These are phyloP conservation scores for Chelidonichthys spinosus DNA, from an alignment of 2,797 vertebrate genomes.

Conservation along the genomic window DNA sequence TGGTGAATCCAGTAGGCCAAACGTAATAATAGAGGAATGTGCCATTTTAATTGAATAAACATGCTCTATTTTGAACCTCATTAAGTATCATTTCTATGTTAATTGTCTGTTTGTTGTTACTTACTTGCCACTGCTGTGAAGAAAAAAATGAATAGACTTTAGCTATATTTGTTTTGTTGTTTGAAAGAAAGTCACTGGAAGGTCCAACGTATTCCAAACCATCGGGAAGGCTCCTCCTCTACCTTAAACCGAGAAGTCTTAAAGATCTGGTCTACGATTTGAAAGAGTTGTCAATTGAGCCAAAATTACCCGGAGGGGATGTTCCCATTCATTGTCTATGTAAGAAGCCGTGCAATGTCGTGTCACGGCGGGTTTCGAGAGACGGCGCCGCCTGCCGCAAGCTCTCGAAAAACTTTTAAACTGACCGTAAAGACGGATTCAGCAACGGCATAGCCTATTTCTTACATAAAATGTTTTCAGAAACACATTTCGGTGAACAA, in stretches of 20 bases:
- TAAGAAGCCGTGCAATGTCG: too few relatives aligned
- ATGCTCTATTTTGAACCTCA: background rate
- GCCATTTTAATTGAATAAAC: background rate
- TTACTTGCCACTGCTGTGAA: background rate
- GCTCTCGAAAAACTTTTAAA: too few relatives aligned
- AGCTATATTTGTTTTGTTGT: conserved; percentile 1
- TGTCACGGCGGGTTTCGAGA: too few relatives aligned
- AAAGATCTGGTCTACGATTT: too few relatives aligned
- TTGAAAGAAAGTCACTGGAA: conserved; percentile 15
- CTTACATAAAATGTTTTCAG: too few relatives aligned
- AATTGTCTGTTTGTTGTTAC: background rate
- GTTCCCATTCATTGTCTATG: too few relatives aligned
- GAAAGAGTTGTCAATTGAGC: too few relatives aligned
- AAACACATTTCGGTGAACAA: too few relatives aligned
- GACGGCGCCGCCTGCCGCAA: too few relatives aligned
- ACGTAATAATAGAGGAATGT: background rate
- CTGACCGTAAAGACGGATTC: too few relatives aligned
- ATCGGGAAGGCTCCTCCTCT: background rate
- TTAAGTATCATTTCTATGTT: background rate
- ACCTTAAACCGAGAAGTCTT: background rate
- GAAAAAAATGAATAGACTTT: background rate
- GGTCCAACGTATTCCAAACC: background rate
- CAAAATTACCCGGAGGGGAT: too few relatives aligned
- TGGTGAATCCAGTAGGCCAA: background rate
- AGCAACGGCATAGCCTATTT: too few relatives aligned